phyloP scores from a whole-genome alignment of 2,888 invertebrate genomes.

The Phymatocera aterrima region DNA sequence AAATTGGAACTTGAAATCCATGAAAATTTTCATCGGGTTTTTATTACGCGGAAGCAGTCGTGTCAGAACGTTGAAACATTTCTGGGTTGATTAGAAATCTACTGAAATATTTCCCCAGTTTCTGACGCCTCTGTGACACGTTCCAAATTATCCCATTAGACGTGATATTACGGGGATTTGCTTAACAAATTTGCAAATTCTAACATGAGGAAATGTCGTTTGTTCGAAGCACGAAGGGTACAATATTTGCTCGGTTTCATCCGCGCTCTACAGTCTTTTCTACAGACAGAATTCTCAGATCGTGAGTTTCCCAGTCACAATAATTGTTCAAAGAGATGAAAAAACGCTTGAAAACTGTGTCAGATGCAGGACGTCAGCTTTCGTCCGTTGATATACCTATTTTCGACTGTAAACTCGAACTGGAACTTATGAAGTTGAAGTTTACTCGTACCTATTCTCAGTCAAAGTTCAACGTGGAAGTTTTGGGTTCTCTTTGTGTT shows the following conservation, averaged over 20 bases:
- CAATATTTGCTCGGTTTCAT: background rate
- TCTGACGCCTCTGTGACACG: constrained; percentile 20
- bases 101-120: background rate
- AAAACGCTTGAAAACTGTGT: no score
- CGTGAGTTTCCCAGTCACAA: no score
- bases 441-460: no score
- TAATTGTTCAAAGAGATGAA: no score
- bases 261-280: no score
- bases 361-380: no score
- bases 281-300: no score
- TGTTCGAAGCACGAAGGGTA: background rate
- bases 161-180: constrained; percentile 24
- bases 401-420: background rate
- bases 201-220: constrained; percentile 17
- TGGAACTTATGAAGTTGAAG: no score
- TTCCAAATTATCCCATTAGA: constrained; percentile 17
- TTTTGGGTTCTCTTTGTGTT: constrained; percentile 6
- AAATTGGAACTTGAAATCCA: background rate
- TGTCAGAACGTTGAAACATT: constrained; percentile 14
- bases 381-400: no score
- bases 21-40: no score
- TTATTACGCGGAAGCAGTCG: background rate
- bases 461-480: no score
- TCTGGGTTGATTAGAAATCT: background rate
- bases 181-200: constrained; percentile 35